Evolutionary conservation across 2,113 vertebrate genomes (phyloP).

Genomic region (Barnardius zonarius): DNA sequence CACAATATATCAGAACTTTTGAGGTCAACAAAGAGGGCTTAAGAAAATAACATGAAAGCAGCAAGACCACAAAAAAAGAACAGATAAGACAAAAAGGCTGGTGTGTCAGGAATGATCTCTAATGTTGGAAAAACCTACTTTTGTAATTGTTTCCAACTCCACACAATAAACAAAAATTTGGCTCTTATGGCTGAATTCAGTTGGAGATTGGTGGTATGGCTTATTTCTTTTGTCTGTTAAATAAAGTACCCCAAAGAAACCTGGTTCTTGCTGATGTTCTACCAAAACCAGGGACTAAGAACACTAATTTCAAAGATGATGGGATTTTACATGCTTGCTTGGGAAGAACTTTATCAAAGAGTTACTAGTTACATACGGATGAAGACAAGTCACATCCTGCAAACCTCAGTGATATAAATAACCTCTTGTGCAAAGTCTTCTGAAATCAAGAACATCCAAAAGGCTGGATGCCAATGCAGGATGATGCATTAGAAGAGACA

Average conservation of each 20-base stretch:
- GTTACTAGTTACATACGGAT: neutral
- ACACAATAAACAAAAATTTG: neutral
- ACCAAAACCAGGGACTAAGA: neutral
- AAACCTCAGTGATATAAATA: neutral
- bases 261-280: neutral
- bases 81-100: slow-evolving; percentile 9
- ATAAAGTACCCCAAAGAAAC: neutral
- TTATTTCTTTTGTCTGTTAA: neutral
- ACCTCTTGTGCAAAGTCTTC: neutral
- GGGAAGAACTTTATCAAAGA: neutral
- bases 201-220: neutral
- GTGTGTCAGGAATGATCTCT: neutral
- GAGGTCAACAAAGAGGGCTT: slow-evolving; percentile 26
- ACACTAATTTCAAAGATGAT: neutral
- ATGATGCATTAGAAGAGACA: neutral
- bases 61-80: neutral
- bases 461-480: neutral
- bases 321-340: neutral
- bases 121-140: neutral
- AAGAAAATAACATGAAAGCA: slow-evolving; percentile 45
- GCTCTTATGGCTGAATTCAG: neutral
- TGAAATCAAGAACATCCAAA: neutral
- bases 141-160: neutral
- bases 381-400: slow-evolving; percentile 3
- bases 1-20: slow-evolving; percentile 13